A percentile compares a stretch with the other conserved stretches of the same genome.
These are phyloP conservation scores for Oryctes rhinoceros DNA, from an alignment of 1,140 invertebrate genomes.

Conservation along the genomic window DNA sequence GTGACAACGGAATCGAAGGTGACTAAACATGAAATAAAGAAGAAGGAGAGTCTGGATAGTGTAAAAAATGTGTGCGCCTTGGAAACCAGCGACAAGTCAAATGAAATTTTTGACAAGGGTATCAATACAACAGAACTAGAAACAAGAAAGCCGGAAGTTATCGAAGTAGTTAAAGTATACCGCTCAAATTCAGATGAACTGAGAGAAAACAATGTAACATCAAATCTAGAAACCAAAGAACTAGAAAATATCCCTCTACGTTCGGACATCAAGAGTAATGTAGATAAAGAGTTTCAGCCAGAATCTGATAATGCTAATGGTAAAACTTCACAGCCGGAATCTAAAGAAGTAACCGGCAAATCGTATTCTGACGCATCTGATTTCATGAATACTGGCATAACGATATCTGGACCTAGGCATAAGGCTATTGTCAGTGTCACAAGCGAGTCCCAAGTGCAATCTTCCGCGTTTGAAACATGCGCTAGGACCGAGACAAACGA, in stretches of 20 bases:
- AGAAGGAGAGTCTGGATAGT: background rate
- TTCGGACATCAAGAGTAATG: background rate
- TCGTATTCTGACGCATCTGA: background rate
- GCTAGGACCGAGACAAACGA: background rate
- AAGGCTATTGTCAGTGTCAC: slow-evolving; percentile 56
- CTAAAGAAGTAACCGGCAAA: background rate
- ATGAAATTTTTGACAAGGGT: background rate
- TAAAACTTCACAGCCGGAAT: background rate
- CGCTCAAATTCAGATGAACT: background rate
- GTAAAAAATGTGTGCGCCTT: background rate
- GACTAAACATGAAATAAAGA: background rate
- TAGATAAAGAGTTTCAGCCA: background rate
- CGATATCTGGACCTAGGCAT: slow-evolving; percentile 59
- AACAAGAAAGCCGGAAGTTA: background rate
- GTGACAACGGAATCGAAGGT: background rate
- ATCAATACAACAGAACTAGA: background rate
- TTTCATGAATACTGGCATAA: slow-evolving; percentile 49
- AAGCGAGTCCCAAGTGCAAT: background rate
- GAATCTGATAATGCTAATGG: background rate
- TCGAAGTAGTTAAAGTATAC: background rate
- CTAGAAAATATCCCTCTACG: background rate
- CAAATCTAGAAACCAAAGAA: slow-evolving; percentile 4
- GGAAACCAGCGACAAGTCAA: background rate
- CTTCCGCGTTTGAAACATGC: background rate
- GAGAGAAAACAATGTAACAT: background rate